phyloP scores from a whole-genome alignment of 2,888 invertebrate genomes.

The Crocallis elinguaria region DNA sequence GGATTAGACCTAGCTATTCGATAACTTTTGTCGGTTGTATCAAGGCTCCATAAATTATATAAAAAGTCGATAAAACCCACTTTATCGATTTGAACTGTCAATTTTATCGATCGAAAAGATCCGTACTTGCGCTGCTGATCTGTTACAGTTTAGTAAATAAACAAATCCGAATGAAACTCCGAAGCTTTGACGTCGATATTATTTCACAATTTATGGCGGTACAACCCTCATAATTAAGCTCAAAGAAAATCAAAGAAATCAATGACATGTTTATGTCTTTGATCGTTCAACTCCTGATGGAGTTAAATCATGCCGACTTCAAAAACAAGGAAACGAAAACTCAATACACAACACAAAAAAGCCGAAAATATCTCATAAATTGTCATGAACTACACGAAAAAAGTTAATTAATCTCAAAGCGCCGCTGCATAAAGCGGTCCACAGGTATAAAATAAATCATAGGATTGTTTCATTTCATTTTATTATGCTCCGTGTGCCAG shows the following conservation, averaged over 20 bases:
- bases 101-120: too few species aligned
- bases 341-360: conserved; percentile 15
- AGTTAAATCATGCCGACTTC: conserved; percentile 3
- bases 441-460: conserved; percentile 76
- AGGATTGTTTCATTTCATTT: conserved; percentile 80
- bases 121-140: too few species aligned
- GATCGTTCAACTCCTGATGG: background rate
- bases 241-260: conserved; percentile 3
- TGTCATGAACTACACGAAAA: conserved; percentile 22
- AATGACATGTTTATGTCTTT: conserved; percentile 13
- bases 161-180: background rate
- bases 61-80: too few species aligned
- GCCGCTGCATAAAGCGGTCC: conserved; percentile 40
- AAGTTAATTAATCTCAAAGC: conserved; percentile 23
- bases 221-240: background rate
- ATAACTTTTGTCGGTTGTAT: too few species aligned
- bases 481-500: conserved; percentile 69
- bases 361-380: conserved; percentile 18
- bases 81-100: too few species aligned
- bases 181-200: too few species aligned
- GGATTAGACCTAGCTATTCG: too few species aligned
- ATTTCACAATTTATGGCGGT: too few species aligned
- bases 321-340: conserved; percentile 13
- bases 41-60: too few species aligned
- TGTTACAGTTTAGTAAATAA: too few species aligned